phyloP scores from a whole-genome alignment of 2,797 vertebrate genomes.

The Bradypodion ventrale region DNA sequence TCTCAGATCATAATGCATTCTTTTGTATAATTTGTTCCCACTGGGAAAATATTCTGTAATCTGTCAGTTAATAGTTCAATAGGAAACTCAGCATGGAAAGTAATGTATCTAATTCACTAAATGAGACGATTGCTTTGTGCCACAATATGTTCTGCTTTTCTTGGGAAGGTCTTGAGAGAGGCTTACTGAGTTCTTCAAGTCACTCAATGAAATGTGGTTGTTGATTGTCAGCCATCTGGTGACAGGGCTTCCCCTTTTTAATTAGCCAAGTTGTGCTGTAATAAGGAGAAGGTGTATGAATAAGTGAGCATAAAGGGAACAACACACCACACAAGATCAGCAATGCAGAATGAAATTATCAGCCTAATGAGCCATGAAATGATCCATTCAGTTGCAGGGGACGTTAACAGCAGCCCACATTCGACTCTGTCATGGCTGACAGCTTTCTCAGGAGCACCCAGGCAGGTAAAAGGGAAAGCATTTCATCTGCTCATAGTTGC shows the following conservation, averaged over 20 bases:
- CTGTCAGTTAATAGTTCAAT: not conserved
- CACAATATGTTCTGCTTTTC: not conserved
- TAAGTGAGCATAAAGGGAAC: constrained; percentile 46
- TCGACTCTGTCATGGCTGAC: constrained; percentile 22
- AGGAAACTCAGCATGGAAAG: constrained; percentile 8
- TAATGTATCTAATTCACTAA: not conserved
- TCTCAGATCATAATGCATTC: rapidly evolving
- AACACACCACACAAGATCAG: constrained; percentile 20
- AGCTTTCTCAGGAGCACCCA: constrained; percentile 1
- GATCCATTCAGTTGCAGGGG: constrained; percentile 54
- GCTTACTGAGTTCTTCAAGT: constrained; percentile 27
- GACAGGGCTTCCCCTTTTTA: constrained; percentile 50
- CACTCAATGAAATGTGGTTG: constrained; percentile 35
- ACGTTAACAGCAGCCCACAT: constrained; percentile 52
- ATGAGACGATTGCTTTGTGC: constrained; percentile 17
- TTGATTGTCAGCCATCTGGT: constrained; percentile 8
- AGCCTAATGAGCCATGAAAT: constrained; percentile 69
- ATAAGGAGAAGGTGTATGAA: constrained; percentile 15
- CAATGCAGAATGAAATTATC: constrained; percentile 65
- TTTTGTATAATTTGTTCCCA: not conserved
- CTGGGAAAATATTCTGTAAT: not conserved
- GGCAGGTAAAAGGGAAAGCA: not conserved
- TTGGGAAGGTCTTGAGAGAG: constrained; percentile 46
- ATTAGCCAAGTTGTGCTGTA: constrained; percentile 54
- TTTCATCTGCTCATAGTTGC: constrained; percentile 14